phyloP scores from a whole-genome alignment of 2,113 vertebrate genomes.

The Nasalis larvatus region DNA sequence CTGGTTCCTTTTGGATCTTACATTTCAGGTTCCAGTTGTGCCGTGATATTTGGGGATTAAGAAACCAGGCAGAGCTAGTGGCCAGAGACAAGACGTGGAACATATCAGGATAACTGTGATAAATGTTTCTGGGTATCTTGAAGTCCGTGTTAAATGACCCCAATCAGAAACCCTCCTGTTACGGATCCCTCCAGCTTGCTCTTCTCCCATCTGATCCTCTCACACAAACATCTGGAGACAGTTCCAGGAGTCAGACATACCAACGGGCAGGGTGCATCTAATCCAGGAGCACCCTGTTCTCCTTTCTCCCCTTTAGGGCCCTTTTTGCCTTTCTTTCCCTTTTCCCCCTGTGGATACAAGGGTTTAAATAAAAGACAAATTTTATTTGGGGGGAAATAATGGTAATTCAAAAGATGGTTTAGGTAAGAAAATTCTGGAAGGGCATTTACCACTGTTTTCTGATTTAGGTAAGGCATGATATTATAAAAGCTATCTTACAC shows the following conservation, averaged over 20 bases:
- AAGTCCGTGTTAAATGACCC: neutral
- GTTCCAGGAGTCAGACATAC: constrained; percentile 91
- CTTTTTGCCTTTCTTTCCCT: constrained; percentile 99
- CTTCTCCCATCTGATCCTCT: constrained; percentile 80
- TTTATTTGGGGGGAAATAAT: constrained; percentile 77
- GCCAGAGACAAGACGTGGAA: neutral
- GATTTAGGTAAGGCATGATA: constrained; percentile 74
- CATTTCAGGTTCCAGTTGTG: rapidly evolving
- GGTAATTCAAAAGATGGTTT: constrained; percentile 73
- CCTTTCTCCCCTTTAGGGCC: constrained; percentile 99
- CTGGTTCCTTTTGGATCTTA: neutral
- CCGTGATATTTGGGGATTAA: neutral
- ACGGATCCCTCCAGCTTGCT: constrained; percentile 77
- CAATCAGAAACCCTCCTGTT: neutral
- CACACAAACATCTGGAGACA: constrained; percentile 73
- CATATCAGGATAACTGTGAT: rapidly evolving
- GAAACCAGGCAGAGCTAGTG: neutral
- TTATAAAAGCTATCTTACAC: constrained; percentile 71
- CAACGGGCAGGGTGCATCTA: constrained; percentile 99
- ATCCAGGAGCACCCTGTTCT: constrained; percentile 99
- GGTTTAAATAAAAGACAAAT: constrained; percentile 91
- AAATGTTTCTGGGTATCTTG: neutral
- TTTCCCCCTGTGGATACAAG: constrained; percentile 99
- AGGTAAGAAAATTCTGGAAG: constrained; percentile 83
- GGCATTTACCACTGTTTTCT: constrained; percentile 86